These are phyloP conservation scores for Seriola dumerili DNA, from an alignment of 2,113 vertebrate species.

Conservation along the genomic window DNA sequence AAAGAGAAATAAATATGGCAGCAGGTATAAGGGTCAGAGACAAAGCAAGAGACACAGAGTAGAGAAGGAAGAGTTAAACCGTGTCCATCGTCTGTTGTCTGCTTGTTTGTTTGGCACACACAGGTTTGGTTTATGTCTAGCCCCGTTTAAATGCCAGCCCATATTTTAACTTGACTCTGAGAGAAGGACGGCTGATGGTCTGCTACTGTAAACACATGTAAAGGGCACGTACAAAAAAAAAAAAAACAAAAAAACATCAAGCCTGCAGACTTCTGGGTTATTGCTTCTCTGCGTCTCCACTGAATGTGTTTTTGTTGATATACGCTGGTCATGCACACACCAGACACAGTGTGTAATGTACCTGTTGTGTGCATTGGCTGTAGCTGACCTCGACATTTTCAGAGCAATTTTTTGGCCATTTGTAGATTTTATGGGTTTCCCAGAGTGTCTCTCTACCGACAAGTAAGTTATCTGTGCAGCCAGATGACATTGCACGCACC, in stretches of 20 bases:
- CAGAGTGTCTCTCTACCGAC: neutral
- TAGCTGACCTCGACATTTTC: neutral
- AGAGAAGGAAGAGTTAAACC: constrained; percentile 3
- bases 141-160: constrained; percentile 62
- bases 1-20: neutral
- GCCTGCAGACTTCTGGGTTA: neutral
- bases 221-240: constrained; percentile 16
- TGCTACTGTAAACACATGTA: constrained; percentile 61
- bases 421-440: neutral
- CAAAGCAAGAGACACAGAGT: neutral
- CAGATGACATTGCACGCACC: too few species aligned
- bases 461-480: neutral
- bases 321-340: neutral
- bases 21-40: neutral
- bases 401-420: neutral
- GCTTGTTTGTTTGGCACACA: constrained; percentile 73
- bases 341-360: too few species aligned
- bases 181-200: neutral
- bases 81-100: constrained; percentile 20
- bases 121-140: constrained; percentile 53
- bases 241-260: constrained; percentile 13
- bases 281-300: too few species aligned
- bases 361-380: neutral
- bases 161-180: constrained; percentile 56
- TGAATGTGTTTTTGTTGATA: neutral